A percentile compares a stretch with the other conserved stretches of the same genome.
These are phyloP conservation scores for Alosa alosa DNA, from an alignment of 2,113 vertebrate species.

Conservation along the genomic window DNA sequence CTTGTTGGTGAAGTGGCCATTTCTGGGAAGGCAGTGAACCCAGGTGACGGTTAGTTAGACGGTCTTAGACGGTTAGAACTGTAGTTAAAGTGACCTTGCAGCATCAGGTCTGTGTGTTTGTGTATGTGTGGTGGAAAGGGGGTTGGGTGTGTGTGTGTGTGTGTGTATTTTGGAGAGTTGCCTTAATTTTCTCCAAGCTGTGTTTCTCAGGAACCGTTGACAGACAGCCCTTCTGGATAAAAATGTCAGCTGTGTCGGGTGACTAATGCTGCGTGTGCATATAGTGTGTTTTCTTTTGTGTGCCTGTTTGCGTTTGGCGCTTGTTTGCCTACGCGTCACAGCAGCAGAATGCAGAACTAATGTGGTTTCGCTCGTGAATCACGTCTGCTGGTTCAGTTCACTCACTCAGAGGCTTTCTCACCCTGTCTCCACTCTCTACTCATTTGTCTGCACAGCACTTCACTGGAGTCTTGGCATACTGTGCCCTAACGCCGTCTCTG, in stretches of 20 bases:
- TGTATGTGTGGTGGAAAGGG: conserved; percentile 18
- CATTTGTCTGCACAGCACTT: neutral
- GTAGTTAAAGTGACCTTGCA: neutral
- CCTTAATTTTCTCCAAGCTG: conserved; percentile 24
- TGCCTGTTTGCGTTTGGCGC: neutral
- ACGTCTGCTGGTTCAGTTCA: neutral
- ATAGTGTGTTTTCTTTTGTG: neutral
- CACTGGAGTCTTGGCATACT: neutral
- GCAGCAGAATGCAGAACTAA: conserved; percentile 11
- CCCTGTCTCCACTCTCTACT: neutral
- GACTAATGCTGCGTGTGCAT: neutral
- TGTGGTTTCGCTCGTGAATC: neutral
- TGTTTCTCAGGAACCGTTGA: neutral
- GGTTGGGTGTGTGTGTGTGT: neutral
- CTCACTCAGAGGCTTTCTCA: neutral
- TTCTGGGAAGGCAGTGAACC: conserved; percentile 17
- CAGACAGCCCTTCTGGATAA: neutral
- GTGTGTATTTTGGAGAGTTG: neutral
- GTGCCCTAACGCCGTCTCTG: neutral
- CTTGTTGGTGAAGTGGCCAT: conserved; percentile 36
- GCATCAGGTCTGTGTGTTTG: conserved; percentile 10
- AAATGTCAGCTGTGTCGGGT: neutral
- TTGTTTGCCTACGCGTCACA: neutral
- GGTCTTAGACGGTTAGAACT: neutral
- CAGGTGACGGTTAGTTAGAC: neutral